phyloP scores from a whole-genome alignment of 2,888 invertebrate genomes.

The Apotomis capreana region DNA sequence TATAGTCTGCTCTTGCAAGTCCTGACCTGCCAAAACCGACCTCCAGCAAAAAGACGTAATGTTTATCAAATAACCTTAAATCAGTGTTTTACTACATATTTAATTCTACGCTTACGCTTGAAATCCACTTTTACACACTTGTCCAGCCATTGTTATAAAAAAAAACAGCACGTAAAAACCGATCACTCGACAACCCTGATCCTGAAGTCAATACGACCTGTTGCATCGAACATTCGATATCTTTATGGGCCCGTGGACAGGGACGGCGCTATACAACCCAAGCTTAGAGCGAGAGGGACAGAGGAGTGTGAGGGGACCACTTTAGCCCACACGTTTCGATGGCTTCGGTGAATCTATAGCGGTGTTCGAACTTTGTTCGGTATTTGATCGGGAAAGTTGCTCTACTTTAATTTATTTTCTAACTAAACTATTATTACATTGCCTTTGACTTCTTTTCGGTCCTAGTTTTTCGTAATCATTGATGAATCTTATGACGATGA shows the following conservation, averaged over 20 bases:
- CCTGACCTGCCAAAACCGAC: too few species aligned
- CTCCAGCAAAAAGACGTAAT: too few species aligned
- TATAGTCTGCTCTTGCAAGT: too few species aligned
- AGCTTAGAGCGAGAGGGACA: slow-evolving; percentile 53
- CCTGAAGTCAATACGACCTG: slow-evolving; percentile 78
- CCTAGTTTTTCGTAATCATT: too few species aligned
- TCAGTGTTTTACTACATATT: too few species aligned
- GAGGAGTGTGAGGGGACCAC: slow-evolving; percentile 71
- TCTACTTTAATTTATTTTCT: slow-evolving; percentile 53
- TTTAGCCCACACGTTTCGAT: slow-evolving; percentile 75
- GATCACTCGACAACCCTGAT: slow-evolving; percentile 74
- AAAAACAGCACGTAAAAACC: slow-evolving; percentile 51
- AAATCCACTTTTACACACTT: too few species aligned
- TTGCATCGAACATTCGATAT: slow-evolving; percentile 82
- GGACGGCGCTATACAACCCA: slow-evolving; percentile 50
- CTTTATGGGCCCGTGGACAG: slow-evolving; percentile 72
- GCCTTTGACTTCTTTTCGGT: too few species aligned
- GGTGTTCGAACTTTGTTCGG: slow-evolving; percentile 71
- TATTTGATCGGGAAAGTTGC: slow-evolving; percentile 53
- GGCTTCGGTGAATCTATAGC: slow-evolving; percentile 78
- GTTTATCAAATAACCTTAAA: too few species aligned
- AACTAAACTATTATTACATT: too few species aligned
- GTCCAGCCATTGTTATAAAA: too few species aligned
- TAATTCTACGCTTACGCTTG: too few species aligned
- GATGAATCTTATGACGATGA: too few species aligned